phyloP scores from a whole-genome alignment of 2,888 invertebrate species.

The Tanytarsus gracilentus region DNA sequence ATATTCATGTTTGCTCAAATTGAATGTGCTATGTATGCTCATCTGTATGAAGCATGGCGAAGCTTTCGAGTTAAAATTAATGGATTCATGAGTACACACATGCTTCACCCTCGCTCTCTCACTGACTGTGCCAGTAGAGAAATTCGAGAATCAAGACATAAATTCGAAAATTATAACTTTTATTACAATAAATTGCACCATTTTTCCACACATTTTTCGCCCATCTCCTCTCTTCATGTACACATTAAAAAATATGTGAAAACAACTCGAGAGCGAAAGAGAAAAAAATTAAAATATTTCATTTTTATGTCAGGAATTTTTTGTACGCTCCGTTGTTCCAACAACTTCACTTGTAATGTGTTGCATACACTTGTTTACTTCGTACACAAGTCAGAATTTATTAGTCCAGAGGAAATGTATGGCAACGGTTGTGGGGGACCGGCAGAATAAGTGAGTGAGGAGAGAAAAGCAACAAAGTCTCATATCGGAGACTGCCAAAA shows the following conservation, averaged over 20 bases:
- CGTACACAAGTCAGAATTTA: constrained; percentile 24
- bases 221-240: neutral
- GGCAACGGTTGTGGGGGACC: neutral
- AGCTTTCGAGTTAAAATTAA: constrained; percentile 8
- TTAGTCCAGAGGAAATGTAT: constrained; percentile 18
- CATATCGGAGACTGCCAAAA: constrained; percentile 9
- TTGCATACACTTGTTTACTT: constrained; percentile 27
- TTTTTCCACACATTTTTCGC: no score
- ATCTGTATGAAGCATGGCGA: neutral
- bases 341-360: constrained; percentile 9
- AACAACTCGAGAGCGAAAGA: neutral
- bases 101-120: neutral
- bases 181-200: constrained; percentile 17
- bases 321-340: neutral
- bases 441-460: no score
- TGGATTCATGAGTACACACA: constrained; percentile 11
- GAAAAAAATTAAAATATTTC: constrained; percentile 24
- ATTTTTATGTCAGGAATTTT: constrained; percentile 1
- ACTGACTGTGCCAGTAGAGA: neutral
- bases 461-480: no score
- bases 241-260: neutral
- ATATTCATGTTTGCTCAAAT: constrained; percentile 26
- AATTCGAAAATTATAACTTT: constrained; percentile 24
- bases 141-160: constrained; percentile 24
- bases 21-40: constrained; percentile 10